A percentile compares a stretch with the other conserved stretches of the same genome.
phyloP scores from a whole-genome alignment of 1,140 invertebrate genomes.

The Lutraria rhynchaena region DNA sequence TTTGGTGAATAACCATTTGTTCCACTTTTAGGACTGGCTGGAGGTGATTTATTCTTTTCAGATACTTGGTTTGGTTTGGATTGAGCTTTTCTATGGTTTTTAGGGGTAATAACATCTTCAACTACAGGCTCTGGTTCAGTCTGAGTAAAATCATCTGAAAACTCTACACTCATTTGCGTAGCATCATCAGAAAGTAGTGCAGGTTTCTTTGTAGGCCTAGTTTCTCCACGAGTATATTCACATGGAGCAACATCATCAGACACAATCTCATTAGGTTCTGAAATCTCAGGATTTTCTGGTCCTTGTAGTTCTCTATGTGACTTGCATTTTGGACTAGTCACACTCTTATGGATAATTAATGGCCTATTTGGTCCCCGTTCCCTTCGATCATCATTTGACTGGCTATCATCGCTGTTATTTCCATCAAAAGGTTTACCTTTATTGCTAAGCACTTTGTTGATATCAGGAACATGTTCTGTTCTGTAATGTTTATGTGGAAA shows the following conservation, averaged over 20 bases:
- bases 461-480: slow-evolving; percentile 4
- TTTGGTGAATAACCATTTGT: neutral
- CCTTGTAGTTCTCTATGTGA: slow-evolving; percentile 15
- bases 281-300: slow-evolving; percentile 17
- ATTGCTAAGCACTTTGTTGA: too few relatives aligned
- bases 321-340: slow-evolving; percentile 53
- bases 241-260: neutral
- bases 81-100: neutral
- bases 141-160: slow-evolving; percentile 52
- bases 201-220: too few relatives aligned
- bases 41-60: neutral
- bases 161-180: slow-evolving; percentile 50
- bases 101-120: neutral
- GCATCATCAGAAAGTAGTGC: slow-evolving; percentile 45
- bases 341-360: slow-evolving; percentile 32
- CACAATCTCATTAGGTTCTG: neutral
- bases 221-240: neutral
- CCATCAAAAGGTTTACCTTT: too few relatives aligned
- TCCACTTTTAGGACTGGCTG: neutral
- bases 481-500: neutral
- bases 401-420: neutral
- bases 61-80: neutral
- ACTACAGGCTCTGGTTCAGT: slow-evolving; percentile 26
- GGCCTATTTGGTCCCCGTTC: neutral
- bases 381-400: slow-evolving; percentile 23